A percentile compares a stretch with the other conserved stretches of the same genome.
Conservation (phyloP, 2,797 vertebrate genomes). For the Ibycter americanus region DNA sequence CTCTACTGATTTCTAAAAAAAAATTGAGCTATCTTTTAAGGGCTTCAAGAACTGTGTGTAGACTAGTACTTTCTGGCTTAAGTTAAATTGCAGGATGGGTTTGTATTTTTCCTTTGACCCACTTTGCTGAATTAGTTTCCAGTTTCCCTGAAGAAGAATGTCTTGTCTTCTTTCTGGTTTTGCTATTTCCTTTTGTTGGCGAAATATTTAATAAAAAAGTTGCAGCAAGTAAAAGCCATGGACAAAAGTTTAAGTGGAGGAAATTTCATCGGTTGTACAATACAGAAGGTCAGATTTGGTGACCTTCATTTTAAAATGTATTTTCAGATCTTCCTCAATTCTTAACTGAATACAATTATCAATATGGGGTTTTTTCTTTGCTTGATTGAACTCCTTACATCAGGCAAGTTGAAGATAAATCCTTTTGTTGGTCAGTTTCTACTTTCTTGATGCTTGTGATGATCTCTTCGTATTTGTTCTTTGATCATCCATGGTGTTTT, state of each 20-base stretch:
- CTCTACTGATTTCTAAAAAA: background rate
- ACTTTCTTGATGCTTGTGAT: background rate
- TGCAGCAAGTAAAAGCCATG: background rate
- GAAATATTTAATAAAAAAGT: conserved; percentile 1
- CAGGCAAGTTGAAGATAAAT: background rate
- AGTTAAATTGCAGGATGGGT: background rate
- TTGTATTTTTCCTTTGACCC: conserved; percentile 33
- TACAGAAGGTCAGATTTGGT: background rate
- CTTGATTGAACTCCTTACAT: background rate
- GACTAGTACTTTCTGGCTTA: background rate
- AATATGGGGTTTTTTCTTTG: background rate
- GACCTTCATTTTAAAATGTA: background rate
- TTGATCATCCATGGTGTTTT: background rate
- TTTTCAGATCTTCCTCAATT: background rate
- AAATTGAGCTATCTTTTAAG: background rate
- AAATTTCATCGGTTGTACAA: background rate
- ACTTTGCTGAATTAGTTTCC: conserved; percentile 29
- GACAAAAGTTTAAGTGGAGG: background rate
- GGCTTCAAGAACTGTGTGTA: background rate
- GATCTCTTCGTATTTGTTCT: background rate
- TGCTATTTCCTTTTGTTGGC: conserved; percentile 30
- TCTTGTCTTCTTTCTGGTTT: conserved; percentile 15
- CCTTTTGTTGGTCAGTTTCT: background rate
- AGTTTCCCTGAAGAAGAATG: conserved; percentile 19
- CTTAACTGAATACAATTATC: background rate